Percentiles rank a stretch among this genome's conserved stretches.
Evolutionary conservation across 2,888 invertebrate genomes (phyloP).

Genomic region (Operophtera brumata): DNA sequence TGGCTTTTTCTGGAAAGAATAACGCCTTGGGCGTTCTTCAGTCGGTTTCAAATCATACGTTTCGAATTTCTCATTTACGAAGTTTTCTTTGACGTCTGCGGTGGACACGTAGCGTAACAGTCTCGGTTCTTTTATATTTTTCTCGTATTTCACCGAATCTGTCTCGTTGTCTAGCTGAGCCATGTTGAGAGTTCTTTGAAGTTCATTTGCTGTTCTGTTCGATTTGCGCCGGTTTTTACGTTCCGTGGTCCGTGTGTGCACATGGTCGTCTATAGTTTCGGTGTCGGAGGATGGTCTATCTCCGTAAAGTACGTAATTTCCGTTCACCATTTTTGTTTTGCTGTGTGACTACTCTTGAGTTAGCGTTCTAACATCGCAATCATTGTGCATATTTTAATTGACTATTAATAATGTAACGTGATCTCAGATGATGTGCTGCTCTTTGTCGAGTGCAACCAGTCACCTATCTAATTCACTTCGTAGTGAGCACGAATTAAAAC

Average conservation of each 20-base stretch:
- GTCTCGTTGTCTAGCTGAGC: conserved; percentile 72
- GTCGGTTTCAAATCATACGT: conserved; percentile 67
- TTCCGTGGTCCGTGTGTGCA: conserved; percentile 61
- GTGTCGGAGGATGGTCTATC: conserved; percentile 70
- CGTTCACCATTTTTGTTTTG: conserved; percentile 69
- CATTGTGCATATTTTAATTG: conserved; percentile 43
- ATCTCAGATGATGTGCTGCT: conserved; percentile 30
- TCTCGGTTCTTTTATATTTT: conserved; percentile 68
- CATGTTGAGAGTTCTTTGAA: conserved; percentile 60
- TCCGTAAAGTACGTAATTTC: conserved; percentile 72
- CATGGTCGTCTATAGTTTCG: conserved; percentile 70
- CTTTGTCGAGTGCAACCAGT: conserved; percentile 33
- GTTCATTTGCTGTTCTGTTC: conserved; percentile 62
- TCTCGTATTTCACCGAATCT: conserved; percentile 71
- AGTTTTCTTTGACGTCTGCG: conserved; percentile 67
- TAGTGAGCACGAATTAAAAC: conserved; percentile 50
- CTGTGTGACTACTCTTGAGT: conserved; percentile 32
- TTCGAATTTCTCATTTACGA: conserved; percentile 68
- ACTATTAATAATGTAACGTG: conserved; percentile 34
- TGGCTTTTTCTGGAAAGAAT: conserved; percentile 68
- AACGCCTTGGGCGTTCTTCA: conserved; percentile 61
- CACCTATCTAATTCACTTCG: conserved; percentile 32
- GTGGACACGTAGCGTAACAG: conserved; percentile 69
- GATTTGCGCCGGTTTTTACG: conserved; percentile 60
- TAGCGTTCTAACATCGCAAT: conserved; percentile 36